These are phyloP conservation scores for Gobiocypris rarus DNA, from an alignment of 2,113 vertebrate species.

Conservation along the genomic window DNA sequence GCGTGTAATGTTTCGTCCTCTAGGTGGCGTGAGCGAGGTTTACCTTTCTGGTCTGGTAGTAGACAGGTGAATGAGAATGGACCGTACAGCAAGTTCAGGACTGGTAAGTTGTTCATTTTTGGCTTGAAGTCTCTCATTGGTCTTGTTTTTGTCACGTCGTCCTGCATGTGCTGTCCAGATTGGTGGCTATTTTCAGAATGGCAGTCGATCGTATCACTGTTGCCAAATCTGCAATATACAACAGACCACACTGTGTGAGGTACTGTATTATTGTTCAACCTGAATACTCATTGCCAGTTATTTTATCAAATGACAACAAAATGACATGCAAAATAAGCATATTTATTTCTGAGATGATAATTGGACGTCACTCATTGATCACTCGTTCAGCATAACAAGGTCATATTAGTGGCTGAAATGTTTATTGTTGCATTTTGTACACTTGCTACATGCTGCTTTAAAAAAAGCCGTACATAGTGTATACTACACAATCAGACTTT, in stretches of 20 bases:
- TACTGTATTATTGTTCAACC: background rate
- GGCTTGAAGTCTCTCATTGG: background rate
- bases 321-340: background rate
- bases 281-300: background rate
- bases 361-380: no score
- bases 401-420: no score
- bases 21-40: constrained; percentile 84
- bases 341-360: no score
- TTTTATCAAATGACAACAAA: background rate
- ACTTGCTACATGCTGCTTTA: no score
- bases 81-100: constrained; percentile 84
- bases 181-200: background rate
- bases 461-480: no score
- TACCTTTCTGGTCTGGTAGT: constrained; percentile 74
- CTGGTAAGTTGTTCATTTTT: constrained; percentile 69
- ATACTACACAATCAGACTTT: background rate
- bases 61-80: constrained; percentile 71
- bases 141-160: background rate
- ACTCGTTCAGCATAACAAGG: no score
- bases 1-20: background rate
- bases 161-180: background rate
- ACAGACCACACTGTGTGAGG: background rate
- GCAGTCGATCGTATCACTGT: background rate
- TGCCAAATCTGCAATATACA: background rate
- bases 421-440: no score